phyloP scores from a whole-genome alignment of 2,797 vertebrate species.

The Myotis findleyi region DNA sequence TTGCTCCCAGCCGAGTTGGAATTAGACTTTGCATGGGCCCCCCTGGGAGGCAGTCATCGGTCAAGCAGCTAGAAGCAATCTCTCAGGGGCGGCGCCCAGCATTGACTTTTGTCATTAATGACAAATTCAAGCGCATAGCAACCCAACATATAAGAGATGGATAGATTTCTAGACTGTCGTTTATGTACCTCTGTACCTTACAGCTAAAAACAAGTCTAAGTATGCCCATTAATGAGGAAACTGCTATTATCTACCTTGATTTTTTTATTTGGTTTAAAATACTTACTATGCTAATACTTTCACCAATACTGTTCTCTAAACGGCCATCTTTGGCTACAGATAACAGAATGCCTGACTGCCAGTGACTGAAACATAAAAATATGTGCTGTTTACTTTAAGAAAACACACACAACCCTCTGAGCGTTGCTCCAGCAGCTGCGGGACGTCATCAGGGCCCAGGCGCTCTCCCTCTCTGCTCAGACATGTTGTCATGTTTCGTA shows the following conservation, averaged over 20 bases:
- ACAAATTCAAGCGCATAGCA: background rate
- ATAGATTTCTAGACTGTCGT: background rate
- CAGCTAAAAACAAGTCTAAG: background rate
- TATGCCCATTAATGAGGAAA: background rate
- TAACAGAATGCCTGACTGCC: background rate
- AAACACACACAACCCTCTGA: background rate
- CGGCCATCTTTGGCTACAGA: background rate
- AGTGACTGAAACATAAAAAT: background rate
- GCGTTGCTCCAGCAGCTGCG: background rate
- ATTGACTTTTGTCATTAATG: background rate
- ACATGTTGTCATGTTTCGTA: background rate
- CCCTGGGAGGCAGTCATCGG: background rate
- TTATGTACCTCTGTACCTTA: background rate
- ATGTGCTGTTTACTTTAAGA: background rate
- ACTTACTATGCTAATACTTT: background rate
- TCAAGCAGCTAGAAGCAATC: background rate
- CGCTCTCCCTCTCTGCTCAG: background rate
- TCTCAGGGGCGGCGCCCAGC: background rate
- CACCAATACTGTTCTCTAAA: constrained; percentile 25
- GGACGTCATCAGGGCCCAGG: background rate
- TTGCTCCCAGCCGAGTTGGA: background rate
- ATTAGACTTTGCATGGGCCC: background rate
- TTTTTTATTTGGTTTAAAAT: background rate
- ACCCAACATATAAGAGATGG: background rate
- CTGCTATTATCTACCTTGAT: background rate